phyloP scores from a whole-genome alignment of 92 coral and sea anemone genomes.

The Porites lobata region DNA sequence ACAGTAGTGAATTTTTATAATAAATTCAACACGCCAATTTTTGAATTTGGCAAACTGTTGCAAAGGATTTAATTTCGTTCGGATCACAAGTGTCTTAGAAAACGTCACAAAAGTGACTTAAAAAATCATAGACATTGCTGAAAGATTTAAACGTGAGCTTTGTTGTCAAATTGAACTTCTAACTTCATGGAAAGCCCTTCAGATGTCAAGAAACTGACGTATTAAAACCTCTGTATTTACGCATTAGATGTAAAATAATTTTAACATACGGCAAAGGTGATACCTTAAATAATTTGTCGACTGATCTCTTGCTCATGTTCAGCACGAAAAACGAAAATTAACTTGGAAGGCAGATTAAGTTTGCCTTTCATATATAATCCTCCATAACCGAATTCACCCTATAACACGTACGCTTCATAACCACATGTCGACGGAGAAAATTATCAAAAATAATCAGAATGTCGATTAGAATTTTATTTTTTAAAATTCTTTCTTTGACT shows the following conservation, averaged over 20 bases:
- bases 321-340: conserved; percentile 4
- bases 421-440: too few species aligned
- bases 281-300: not conserved
- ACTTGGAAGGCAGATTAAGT: not conserved
- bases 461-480: not conserved
- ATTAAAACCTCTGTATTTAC: conserved; percentile 33
- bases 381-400: not conserved
- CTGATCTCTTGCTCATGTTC: not conserved
- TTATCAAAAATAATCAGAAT: not conserved
- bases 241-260: conserved; percentile 32
- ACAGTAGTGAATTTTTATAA: not conserved
- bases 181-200: conserved; percentile 9
- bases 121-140: conserved; percentile 14
- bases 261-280: not conserved
- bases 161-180: conserved; percentile 31
- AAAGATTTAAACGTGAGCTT: conserved; percentile 6
- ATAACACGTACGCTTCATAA: too few species aligned
- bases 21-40: not conserved
- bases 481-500: not conserved
- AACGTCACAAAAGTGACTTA: not conserved
- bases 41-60: not conserved
- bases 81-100: not conserved
- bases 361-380: too few species aligned
- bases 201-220: conserved; percentile 24
- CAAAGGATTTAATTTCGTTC: not conserved